Evolutionary conservation across 2,797 vertebrate species (phyloP), one percentile per base, ranked within the genome.

Genomic region (Ctenopoma multispine): DNA sequence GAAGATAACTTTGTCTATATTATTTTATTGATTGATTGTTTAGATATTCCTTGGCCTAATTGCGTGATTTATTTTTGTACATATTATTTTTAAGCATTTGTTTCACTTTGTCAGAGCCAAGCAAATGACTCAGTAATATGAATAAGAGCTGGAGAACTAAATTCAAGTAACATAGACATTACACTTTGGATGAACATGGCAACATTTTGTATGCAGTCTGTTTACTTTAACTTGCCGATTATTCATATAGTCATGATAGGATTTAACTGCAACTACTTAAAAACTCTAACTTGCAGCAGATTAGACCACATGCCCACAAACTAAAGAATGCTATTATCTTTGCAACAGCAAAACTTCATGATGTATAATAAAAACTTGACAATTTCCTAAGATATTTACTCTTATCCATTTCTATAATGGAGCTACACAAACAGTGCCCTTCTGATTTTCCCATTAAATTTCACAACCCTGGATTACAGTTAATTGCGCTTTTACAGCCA

Each of bases 401-500:
- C 29, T 34, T 24, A 43, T 38, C 11, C 21, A 24, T 72, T 53
- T 67, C 36, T 23, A 3, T 13, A 41, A 47, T 40, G 14, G n/a
- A 41, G 14, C 50, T 8, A 0, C 1, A 1, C 51, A 17, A 48
- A 13, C 34, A 8, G 38, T 40, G 46, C 54, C 51, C 49, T 43
- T 46, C 38, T 59, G 43, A 31, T 48, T 64, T 46, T 13, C 14
- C 8, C 12, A 69, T 36, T 59, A 48, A 12, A 31, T 63, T 69
- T 69, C 46, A 49, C 56, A 64, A 29, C 29, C 49, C 47, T 64
- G 69, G 73, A 70, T 76, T 67, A 72, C 54, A 21, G 51, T 36
- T 83, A 67, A 80, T 77, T 81, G 72, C 41, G 63, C 60, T 72
- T 83, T 69, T 72, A 69, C 49, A 23, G 17, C 15, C 17, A 44